A percentile compares a stretch with the other conserved stretches of the same genome.
Conservation (phyloP, 2,797 vertebrate species). For the Leptodon cayanensis region DNA sequence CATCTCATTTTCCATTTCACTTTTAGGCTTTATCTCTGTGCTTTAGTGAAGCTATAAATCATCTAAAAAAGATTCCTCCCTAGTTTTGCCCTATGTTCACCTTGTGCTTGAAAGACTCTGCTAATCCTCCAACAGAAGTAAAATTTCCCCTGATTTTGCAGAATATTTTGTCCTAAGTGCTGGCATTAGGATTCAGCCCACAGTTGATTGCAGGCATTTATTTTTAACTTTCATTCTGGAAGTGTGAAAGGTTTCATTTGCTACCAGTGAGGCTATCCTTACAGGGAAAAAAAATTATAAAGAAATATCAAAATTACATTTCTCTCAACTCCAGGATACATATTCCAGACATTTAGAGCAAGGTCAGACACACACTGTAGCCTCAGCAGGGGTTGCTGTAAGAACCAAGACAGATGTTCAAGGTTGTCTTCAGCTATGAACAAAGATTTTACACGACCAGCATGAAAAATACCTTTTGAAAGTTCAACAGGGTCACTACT, state of each 20-base stretch:
- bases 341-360: conserved; percentile 4
- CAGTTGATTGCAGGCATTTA: background rate
- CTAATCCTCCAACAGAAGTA: background rate
- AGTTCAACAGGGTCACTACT: background rate
- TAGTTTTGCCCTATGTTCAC: background rate
- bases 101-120: background rate
- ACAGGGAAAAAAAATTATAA: background rate
- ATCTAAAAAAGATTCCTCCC: background rate
- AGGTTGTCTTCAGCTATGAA: background rate
- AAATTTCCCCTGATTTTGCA: background rate
- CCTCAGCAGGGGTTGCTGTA: background rate
- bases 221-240: background rate
- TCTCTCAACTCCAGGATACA: background rate
- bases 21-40: background rate
- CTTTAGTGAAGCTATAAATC: background rate
- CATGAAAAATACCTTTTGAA: background rate
- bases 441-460: background rate
- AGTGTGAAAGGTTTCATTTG: background rate
- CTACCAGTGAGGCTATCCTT: background rate
- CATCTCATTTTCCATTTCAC: background rate
- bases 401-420: conserved; percentile 39
- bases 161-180: background rate
- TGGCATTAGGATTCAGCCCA: background rate
- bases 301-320: background rate
- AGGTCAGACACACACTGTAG: background rate